Evolutionary conservation across 2,888 invertebrate genomes (phyloP), one percentile per base, ranked within the genome.

Genomic region (Drosophila niveifrons): DNA sequence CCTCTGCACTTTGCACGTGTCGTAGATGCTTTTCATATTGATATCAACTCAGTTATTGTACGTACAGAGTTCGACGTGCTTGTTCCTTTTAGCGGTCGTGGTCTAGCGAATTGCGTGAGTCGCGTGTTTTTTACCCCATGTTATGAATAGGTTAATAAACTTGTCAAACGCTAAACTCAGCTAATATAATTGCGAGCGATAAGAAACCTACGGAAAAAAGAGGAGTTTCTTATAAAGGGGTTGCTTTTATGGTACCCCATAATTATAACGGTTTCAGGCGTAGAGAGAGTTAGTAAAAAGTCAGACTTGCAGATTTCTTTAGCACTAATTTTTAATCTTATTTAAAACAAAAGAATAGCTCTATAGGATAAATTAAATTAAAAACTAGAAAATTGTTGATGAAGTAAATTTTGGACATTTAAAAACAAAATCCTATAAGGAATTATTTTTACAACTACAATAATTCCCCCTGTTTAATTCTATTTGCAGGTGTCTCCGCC

Each of bases 401-500:
- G n/a, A n/a, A n/a, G n/a, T n/a, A n/a, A n/a, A n/a, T n/a, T n/a
- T n/a, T n/a, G n/a, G n/a, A n/a, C n/a, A n/a, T n/a, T n/a, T n/a
- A n/a, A n/a, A n/a, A n/a, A n/a, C n/a, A n/a, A n/a, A n/a, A n/a
- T n/a, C n/a, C n/a, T n/a, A n/a, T n/a, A n/a, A n/a, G n/a, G n/a
- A n/a, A n/a, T n/a, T n/a, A n/a, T n/a, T n/a, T n/a, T n/a, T 23
- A 23, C 23, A 1, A 23, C 6, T 23, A 23, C 23, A 23, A 23
- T 23, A 23, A 23, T 6, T 6, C 23, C 11, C 8, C 31, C 62
- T 4, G 11, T 34, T 10, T 11, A 31, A 9, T 10, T 31, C 34
- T 11, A 0, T 7, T 85, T 81, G 0, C 94, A 98, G 97, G 97
- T 91, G 93, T 97, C 78, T 95, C 96, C 57, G 96, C 97, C 8